phyloP scores from a whole-genome alignment of 53 echinoderm and acorn worm genomes.

The Actinopyga echinites region DNA sequence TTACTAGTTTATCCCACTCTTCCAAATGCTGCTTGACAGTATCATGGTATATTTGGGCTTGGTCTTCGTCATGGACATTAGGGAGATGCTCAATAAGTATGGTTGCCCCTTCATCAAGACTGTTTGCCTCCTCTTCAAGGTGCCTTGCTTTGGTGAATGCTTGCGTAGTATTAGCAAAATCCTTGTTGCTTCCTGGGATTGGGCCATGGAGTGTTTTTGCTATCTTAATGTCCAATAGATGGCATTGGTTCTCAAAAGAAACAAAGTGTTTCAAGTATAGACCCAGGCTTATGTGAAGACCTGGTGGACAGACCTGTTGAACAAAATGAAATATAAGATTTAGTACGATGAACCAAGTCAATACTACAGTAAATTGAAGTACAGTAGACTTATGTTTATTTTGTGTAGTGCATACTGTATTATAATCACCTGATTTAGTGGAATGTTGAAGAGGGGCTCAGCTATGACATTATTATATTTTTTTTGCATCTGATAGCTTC shows the following conservation, averaged over 20 bases:
- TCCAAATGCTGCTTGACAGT: neutral
- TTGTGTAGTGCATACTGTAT: too few relatives aligned
- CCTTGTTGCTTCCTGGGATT: neutral
- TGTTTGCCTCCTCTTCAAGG: neutral
- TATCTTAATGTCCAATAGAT: neutral
- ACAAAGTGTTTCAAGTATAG: slow-evolving; percentile 5
- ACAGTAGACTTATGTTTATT: too few relatives aligned
- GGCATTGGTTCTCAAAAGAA: neutral
- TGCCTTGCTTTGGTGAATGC: neutral
- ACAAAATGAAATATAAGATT: too few relatives aligned
- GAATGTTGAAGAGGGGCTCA: neutral
- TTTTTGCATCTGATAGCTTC: too few relatives aligned
- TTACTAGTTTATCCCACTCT: neutral
- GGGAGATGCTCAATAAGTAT: neutral
- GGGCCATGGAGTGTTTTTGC: neutral
- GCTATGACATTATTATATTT: neutral
- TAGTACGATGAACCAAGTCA: too few relatives aligned
- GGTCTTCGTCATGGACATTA: neutral
- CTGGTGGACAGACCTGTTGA: slow-evolving; percentile 21
- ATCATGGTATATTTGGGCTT: neutral
- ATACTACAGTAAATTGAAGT: too few relatives aligned
- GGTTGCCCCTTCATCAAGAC: neutral
- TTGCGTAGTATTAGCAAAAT: neutral
- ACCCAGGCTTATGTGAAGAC: slow-evolving; percentile 18
- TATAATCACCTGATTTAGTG: too few relatives aligned